Conservation (phyloP, 2,797 vertebrate species). For the Lepilemur septentrionalis region DNA sequence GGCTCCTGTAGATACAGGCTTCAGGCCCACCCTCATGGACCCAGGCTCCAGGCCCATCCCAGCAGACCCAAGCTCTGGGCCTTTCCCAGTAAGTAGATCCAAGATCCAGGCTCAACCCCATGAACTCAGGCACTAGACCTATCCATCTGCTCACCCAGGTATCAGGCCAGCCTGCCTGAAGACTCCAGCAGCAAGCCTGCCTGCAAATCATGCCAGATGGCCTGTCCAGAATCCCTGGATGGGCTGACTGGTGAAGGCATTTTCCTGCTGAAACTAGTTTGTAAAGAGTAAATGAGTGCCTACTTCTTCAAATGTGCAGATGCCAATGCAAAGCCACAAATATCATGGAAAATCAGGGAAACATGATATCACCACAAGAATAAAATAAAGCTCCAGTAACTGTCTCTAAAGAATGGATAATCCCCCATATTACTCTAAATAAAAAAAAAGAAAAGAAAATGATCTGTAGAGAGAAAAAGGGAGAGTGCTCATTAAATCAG, state of each 20-base stretch:
- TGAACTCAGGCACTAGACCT: neutral
- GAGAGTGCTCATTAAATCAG: constrained; percentile 16
- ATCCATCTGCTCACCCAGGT: neutral
- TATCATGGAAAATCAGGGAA: neutral
- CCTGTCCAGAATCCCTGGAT: too few relatives aligned
- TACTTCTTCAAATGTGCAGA: neutral
- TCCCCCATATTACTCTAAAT: too few relatives aligned
- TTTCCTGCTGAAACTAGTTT: neutral
- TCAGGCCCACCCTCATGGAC: neutral
- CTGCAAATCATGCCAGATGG: neutral
- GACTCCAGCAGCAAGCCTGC: neutral
- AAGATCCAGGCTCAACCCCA: too few relatives aligned
- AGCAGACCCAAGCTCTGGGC: neutral
- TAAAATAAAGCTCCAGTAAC: neutral
- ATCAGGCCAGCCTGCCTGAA: neutral
- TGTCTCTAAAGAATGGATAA: neutral
- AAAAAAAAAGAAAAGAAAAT: neutral
- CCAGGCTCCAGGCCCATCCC: neutral
- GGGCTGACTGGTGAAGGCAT: neutral
- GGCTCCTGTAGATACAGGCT: neutral
- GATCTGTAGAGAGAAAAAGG: constrained; percentile 37
- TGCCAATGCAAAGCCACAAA: neutral
- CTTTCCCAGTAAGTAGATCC: neutral
- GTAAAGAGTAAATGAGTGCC: neutral
- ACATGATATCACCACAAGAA: neutral